These are phyloP conservation scores for Hoplodrina blanda DNA, from an alignment of 2,888 invertebrate species.

Conservation along the genomic window DNA sequence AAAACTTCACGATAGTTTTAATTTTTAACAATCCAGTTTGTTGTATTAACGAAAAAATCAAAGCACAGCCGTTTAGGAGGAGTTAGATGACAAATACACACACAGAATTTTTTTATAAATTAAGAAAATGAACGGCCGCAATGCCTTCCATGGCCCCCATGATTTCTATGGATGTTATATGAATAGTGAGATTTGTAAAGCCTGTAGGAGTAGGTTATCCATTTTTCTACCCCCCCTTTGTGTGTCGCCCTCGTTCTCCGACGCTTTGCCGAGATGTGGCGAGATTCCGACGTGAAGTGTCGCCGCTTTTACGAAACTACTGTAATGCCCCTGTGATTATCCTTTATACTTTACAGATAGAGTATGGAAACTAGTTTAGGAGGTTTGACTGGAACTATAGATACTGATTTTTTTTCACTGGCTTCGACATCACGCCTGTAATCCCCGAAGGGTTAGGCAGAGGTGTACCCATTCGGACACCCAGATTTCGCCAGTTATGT, in stretches of 20 bases:
- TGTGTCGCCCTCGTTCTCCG: slow-evolving; percentile 67
- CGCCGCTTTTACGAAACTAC: slow-evolving; percentile 58
- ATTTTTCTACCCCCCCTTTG: slow-evolving; percentile 68
- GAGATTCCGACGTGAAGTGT: slow-evolving; percentile 63
- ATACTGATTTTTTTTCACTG: too few species aligned
- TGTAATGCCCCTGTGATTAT: slow-evolving; percentile 60
- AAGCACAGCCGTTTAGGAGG: too few species aligned
- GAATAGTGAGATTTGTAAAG: slow-evolving; percentile 60
- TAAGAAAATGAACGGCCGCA: slow-evolving; percentile 23
- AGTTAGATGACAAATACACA: too few species aligned
- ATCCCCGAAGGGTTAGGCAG: too few species aligned
- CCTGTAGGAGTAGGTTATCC: slow-evolving; percentile 66
- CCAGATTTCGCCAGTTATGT: too few species aligned
- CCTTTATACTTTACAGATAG: slow-evolving; percentile 43
- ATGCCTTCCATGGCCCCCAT: slow-evolving; percentile 37
- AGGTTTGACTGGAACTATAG: background rate
- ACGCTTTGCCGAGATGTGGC: slow-evolving; percentile 66
- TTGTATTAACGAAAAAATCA: too few species aligned
- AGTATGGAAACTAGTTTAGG: slow-evolving; percentile 17
- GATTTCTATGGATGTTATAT: slow-evolving; percentile 57
- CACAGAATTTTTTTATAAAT: background rate
- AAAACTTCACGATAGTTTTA: too few species aligned
- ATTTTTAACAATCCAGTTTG: too few species aligned
- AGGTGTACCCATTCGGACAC: too few species aligned
- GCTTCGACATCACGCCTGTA: too few species aligned